phyloP scores from a whole-genome alignment of 2,888 invertebrate species.

The Thymelicus lineola region DNA sequence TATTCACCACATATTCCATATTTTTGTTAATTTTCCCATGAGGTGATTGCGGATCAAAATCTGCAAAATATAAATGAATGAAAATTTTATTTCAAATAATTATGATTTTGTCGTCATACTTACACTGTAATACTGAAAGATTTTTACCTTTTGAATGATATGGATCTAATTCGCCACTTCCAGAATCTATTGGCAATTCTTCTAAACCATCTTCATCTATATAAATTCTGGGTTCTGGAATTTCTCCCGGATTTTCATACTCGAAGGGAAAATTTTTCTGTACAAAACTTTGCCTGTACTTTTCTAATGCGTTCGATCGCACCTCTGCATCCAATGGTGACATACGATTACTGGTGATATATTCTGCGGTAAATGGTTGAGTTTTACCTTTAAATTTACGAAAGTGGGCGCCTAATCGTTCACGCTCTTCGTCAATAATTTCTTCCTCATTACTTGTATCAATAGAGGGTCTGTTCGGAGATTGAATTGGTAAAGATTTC shows the following conservation, averaged over 20 bases:
- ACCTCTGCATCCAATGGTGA: constrained; percentile 76
- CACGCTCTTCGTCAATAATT: constrained; percentile 76
- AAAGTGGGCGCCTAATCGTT: constrained; percentile 79
- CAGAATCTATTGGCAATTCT: constrained; percentile 70
- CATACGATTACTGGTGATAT: constrained; percentile 69
- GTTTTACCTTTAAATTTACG: constrained; percentile 71
- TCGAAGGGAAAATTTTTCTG: constrained; percentile 80
- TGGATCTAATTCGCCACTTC: constrained; percentile 73
- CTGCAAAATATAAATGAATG: constrained; percentile 1
- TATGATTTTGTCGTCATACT: too few relatives aligned
- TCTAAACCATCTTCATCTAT: constrained; percentile 82
- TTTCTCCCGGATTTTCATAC: constrained; percentile 75
- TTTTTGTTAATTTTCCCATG: constrained; percentile 65
- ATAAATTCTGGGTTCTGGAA: constrained; percentile 85
- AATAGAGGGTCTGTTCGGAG: constrained; percentile 41
- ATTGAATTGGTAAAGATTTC: constrained; percentile 62
- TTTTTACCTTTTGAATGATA: constrained; percentile 68
- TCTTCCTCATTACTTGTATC: constrained; percentile 35
- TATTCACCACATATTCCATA: constrained; percentile 76
- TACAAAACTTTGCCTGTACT: constrained; percentile 77
- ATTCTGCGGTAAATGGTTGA: constrained; percentile 73
- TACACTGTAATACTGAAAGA: not conserved
- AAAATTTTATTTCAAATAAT: too few relatives aligned
- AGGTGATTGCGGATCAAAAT: constrained; percentile 40
- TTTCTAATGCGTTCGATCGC: constrained; percentile 73